Evolutionary conservation across 2,113 vertebrate genomes (phyloP), one percentile per base, ranked within the genome.

Genomic region (Vireo altiloquus): DNA sequence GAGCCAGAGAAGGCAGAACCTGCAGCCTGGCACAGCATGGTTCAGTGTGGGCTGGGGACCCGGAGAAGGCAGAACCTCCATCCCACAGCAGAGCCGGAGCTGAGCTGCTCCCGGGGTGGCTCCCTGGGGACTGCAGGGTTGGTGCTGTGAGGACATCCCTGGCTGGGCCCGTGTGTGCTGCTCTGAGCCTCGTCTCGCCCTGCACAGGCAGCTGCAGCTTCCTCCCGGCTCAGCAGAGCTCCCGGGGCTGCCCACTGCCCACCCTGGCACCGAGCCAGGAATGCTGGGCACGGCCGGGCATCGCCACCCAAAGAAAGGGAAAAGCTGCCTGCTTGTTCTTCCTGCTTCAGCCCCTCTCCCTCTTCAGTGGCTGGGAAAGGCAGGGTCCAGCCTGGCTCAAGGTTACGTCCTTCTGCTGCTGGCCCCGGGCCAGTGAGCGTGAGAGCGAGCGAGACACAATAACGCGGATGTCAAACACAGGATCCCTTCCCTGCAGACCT

Each of bases 361-460:
- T 2, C 42, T 71, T 59, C 70, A 85, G 60, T 52, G 4, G 56
- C 94, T 95, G 94, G 95, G 95, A 97, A 97, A 47, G 33, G 83
- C 95, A 70, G 69, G 69, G 64, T 23, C 74, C 17, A 3, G 78
- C 80, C 74, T 0, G 0, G 52, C 91, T 94, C 94, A 95, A 95
- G 96, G 96, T 90, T 95, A 77, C 1, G 50, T 93, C 93, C 92
- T 94, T 85, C 82, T 96, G 72, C 84, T 83, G 81, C 65, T 96
- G 96, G 97, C 96, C 75, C 39, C 1, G 1, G 81, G 96, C 96
- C 97, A 97, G 82, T 0, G 7, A 91, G 77, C 65, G 15, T 94
- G 97, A 96, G 96, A 96, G 83, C 13, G 1, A 50, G 66, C 84
- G 54, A 90, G 94, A 83, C 95, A 96, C 96, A 97, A 95, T 95